A percentile compares a stretch with the other conserved stretches of the same genome.
These are phyloP conservation scores for Watsonalla binaria DNA, from an alignment of 2,888 invertebrate genomes.

Conservation along the genomic window DNA sequence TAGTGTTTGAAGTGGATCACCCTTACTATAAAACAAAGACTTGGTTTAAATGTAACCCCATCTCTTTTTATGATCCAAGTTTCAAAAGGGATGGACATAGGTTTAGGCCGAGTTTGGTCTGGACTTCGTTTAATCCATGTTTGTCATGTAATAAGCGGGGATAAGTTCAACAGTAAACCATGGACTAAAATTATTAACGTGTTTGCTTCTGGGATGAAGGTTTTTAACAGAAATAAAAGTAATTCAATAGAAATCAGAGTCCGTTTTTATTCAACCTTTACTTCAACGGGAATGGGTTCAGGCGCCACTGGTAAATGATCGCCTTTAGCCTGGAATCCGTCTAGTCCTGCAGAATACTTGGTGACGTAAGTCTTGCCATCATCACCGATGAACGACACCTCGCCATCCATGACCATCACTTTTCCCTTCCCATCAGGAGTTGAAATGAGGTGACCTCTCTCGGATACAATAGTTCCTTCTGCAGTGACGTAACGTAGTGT, in stretches of 20 bases:
- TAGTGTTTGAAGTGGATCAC: no score
- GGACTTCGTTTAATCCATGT: no score
- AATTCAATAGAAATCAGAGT: background rate
- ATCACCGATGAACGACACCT: constrained; percentile 33
- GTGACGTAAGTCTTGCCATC: constrained; percentile 34
- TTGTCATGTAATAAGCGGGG: no score
- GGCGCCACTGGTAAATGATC: constrained; percentile 20
- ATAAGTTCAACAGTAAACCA: no score
- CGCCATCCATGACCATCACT: constrained; percentile 39
- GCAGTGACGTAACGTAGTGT: constrained; percentile 43
- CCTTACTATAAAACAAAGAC: no score
- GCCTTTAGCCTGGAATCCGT: constrained; percentile 30
- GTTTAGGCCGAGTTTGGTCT: no score
- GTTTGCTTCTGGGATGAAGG: no score
- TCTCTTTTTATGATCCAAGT: no score
- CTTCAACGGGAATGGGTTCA: constrained; percentile 5
- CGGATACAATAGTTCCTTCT: constrained; percentile 39
- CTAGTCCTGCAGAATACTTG: constrained; percentile 31
- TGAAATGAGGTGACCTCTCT: constrained; percentile 37
- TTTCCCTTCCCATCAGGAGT: constrained; percentile 27
- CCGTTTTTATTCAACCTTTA: background rate
- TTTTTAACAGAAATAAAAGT: background rate
- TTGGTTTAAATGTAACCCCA: no score
- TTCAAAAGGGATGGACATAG: no score
- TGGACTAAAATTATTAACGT: no score